Evolutionary conservation across 1,140 invertebrate genomes (phyloP), one percentile per base, ranked within the genome.

Genomic region (Tribolium madens): DNA sequence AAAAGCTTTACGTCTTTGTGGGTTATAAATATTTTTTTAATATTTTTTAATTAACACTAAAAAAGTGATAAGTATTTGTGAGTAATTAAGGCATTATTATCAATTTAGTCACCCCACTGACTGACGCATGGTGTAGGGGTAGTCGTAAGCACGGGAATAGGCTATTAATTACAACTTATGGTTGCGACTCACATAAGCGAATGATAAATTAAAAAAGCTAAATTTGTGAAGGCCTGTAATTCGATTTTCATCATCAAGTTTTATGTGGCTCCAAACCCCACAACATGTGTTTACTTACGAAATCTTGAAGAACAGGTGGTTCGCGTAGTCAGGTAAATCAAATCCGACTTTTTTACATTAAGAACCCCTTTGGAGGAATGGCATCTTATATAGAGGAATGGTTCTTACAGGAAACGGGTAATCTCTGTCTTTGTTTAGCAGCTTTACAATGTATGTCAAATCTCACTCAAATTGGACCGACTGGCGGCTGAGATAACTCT

Each of bases 351-450:
- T 64, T 64, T 64, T 64, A 64, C 31, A 64, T 64, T 64, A 64
- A 64, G 57, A 13, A 64, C 57, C 57, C 17, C 57, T 64, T 26
- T 64, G 31, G 31, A 33, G 57, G 12, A 33, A 64, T 33, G n/a
- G 57, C 57, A 64, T 64, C 57, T 26, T 21, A 21, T n/a, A 18
- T 9, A 31, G 26, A 31, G 57, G 57, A 31, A 31, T 33, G 26
- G 7, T 12, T 64, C 14, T 13, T 64, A 78, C 76, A 78, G 77
- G 73, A 78, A 78, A 75, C 71, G 42, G 71, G 77, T 50, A 75
- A 76, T 73, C 68, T 72, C 60, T 50, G 52, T 78, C 77, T 78
- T 76, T 78, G 70, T 78, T 78, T 72, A 78, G 57, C 48, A 57
- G 73, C n/a, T 48, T 47, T 42, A 75, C 73, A 64, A 33, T 69